These are phyloP conservation scores for Galagoides demidoff DNA, from an alignment of 2,797 vertebrate genomes.

Conservation along the genomic window DNA sequence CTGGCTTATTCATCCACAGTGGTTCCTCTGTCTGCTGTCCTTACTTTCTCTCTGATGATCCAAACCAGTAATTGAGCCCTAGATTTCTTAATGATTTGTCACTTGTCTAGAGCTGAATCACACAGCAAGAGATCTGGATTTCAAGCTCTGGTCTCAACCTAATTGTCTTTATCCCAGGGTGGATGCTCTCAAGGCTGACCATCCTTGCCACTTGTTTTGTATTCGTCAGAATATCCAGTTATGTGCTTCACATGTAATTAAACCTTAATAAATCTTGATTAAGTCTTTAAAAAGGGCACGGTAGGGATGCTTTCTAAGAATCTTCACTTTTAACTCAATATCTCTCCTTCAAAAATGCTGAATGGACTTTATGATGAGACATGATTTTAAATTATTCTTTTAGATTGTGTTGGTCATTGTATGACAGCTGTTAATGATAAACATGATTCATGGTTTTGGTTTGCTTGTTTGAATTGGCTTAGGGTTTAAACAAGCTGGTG, in stretches of 20 bases:
- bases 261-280: conserved; percentile 77
- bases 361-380: neutral
- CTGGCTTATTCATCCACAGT: neutral
- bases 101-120: neutral
- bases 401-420: neutral
- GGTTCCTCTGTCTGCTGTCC: neutral
- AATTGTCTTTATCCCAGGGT: neutral
- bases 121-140: neutral
- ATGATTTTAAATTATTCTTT: conserved; percentile 14
- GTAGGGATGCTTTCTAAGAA: conserved; percentile 59
- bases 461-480: neutral
- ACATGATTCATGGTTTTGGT: neutral
- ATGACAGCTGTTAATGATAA: neutral
- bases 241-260: conserved; percentile 66
- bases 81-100: neutral
- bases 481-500: neutral
- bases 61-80: neutral
- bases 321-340: conserved; percentile 65
- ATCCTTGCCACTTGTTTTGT: conserved; percentile 22
- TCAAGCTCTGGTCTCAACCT: neutral
- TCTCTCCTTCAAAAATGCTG: conserved; percentile 46
- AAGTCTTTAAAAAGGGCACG: conserved; percentile 65
- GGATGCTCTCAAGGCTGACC: neutral
- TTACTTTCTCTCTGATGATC: neutral
- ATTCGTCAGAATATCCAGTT: neutral